These are phyloP conservation scores for Chloroclysta siterata DNA, from an alignment of 2,888 invertebrate species.

Conservation along the genomic window DNA sequence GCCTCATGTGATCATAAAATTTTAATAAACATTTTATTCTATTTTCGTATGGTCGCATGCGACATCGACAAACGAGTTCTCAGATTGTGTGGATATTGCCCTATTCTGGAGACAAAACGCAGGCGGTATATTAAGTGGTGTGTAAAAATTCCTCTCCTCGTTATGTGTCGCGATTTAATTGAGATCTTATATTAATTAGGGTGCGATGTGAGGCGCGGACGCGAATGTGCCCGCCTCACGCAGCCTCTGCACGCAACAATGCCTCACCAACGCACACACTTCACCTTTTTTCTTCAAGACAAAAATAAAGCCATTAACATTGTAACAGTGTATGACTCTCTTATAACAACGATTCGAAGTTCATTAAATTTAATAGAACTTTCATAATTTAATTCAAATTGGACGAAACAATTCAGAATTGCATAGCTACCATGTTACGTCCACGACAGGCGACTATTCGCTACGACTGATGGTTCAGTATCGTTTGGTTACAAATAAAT, in stretches of 20 bases:
- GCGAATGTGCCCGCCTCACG: constrained; percentile 81
- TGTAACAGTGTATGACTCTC: constrained; percentile 15
- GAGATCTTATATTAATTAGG: constrained; percentile 86
- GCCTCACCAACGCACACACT: constrained; percentile 49
- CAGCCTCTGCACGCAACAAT: constrained; percentile 76
- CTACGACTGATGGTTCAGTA: constrained; percentile 7
- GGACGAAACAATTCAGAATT: constrained; percentile 5
- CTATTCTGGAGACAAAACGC: constrained; percentile 69
- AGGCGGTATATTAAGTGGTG: constrained; percentile 66
- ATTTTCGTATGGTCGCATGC: constrained; percentile 56
- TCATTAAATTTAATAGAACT: constrained; percentile 2
- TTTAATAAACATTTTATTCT: constrained; percentile 60
- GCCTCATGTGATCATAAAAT: constrained; percentile 58
- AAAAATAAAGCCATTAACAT: constrained; percentile 30
- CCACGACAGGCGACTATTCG: constrained; percentile 2
- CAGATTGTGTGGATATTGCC: constrained; percentile 70
- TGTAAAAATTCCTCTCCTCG: constrained; percentile 76
- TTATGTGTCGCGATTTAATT: constrained; percentile 84
- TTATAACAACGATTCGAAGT: constrained; percentile 27
- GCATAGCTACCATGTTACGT: background rate
- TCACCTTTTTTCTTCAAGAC: constrained; percentile 47
- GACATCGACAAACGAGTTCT: constrained; percentile 69
- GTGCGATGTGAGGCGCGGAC: constrained; percentile 74
- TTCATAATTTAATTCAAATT: constrained; percentile 3
- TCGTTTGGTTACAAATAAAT: constrained; percentile 14